Evolutionary conservation across 2,888 invertebrate genomes (phyloP).

Genomic region (Kuschelorhynchus macadamiae): DNA sequence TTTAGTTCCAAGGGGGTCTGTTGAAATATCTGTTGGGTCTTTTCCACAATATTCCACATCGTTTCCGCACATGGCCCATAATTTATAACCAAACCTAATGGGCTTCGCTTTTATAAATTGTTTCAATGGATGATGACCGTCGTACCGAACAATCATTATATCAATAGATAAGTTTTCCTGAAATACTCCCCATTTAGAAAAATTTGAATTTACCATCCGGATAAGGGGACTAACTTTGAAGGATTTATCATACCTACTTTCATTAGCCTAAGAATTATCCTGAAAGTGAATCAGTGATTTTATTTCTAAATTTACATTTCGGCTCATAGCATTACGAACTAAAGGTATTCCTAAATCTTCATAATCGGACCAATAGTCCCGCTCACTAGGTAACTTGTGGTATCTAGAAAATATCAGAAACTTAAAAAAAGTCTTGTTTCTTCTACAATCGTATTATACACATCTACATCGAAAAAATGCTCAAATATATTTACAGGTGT

Average conservation of each 20-base stretch:
- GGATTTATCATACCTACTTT: slow-evolving; percentile 39
- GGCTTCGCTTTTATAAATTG: slow-evolving; percentile 46
- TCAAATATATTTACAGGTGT: neutral
- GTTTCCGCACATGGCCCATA: slow-evolving; percentile 47
- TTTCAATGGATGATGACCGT: slow-evolving; percentile 41
- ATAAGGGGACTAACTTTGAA: slow-evolving; percentile 44
- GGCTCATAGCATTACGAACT: slow-evolving; percentile 4
- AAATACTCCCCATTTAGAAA: slow-evolving; percentile 39
- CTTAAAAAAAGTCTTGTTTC: neutral
- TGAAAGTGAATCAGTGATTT: slow-evolving; percentile 42
- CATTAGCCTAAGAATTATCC: slow-evolving; percentile 37
- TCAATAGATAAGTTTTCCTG: slow-evolving; percentile 45
- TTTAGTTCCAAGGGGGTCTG: slow-evolving; percentile 14
- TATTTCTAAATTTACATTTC: slow-evolving; percentile 27
- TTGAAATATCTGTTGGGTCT: slow-evolving; percentile 15
- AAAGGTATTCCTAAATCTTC: neutral
- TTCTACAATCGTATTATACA: neutral
- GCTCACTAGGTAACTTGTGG: neutral
- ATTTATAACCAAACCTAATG: slow-evolving; percentile 48
- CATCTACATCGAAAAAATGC: neutral
- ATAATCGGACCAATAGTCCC: neutral
- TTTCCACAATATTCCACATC: slow-evolving; percentile 46
- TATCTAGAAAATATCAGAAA: neutral
- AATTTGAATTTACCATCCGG: slow-evolving; percentile 31
- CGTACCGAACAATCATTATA: slow-evolving; percentile 49